Percentiles rank a stretch among this genome's conserved stretches.
These are phyloP conservation scores for Sanderia malayensis DNA, from an alignment of 30 jellyfish, hydroid and myxozoan species.

Conservation along the genomic window DNA sequence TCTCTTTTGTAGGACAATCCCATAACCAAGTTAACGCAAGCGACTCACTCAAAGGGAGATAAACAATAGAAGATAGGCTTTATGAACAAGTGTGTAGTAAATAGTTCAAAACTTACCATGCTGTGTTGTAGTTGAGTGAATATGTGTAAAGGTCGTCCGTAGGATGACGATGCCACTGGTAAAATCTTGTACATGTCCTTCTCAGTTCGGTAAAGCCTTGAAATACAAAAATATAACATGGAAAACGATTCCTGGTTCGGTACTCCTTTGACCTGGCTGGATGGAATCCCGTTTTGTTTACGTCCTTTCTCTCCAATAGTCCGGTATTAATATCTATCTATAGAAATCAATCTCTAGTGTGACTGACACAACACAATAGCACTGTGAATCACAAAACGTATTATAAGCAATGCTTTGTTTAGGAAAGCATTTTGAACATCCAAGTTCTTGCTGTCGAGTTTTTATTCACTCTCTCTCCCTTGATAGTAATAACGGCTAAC, in stretches of 20 bases:
- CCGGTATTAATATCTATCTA: constrained; percentile 47
- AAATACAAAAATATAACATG: background rate
- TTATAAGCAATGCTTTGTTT: constrained; percentile 27
- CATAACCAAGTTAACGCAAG: no score
- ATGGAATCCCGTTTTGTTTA: constrained; percentile 30
- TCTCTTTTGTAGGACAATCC: no score
- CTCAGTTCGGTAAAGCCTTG: background rate
- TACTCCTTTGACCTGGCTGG: constrained; percentile 44
- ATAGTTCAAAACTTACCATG: background rate
- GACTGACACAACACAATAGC: constrained; percentile 57
- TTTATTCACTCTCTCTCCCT: background rate
- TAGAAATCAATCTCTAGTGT: constrained; percentile 25
- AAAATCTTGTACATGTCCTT: background rate
- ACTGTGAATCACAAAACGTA: constrained; percentile 49
- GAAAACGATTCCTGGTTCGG: constrained; percentile 12
- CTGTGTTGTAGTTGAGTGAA: background rate
- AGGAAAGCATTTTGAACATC: background rate
- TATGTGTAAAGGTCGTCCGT: background rate
- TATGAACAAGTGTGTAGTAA: no score
- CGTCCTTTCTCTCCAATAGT: constrained; percentile 23
- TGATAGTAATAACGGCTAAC: background rate
- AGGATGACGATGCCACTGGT: background rate
- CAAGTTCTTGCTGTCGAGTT: background rate
- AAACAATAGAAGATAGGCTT: no score
- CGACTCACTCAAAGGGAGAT: no score